Evolutionary conservation across 2,113 vertebrate genomes (phyloP), one percentile per base, ranked within the genome.

Genomic region (Baryphthengus martii): DNA sequence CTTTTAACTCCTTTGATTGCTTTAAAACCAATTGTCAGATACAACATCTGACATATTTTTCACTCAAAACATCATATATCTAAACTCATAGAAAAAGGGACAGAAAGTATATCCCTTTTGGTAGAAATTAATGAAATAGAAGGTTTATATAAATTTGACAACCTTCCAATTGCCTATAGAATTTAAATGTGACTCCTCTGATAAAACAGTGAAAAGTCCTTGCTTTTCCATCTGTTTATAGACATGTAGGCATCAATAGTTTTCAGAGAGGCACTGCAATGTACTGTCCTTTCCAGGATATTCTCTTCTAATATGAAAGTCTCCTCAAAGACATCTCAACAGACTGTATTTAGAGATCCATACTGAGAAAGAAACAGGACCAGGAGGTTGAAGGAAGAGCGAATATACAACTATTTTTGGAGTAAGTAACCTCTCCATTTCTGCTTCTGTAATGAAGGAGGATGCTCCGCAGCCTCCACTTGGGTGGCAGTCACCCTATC

Each of bases 241-340:
- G 20, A 35, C 17, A n/a, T 0, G 0, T 8, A 47, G 10, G 9
- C 13, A n/a, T 26, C 14, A 7, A 17, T 4, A 8, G 0, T 35
- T 82, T 89, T 61, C 68, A 78, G 39, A 58, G 26, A 56, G 17
- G 13, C 11, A 19, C 7, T 45, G 33, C 9, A 17, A 37, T 6
- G 9, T 58, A 17, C 37, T n/a, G 13, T 45, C 31, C 37, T 88
- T 72, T 44, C 33, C 24, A 78, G 58, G 13, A 42, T 56, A 49
- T 28, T 24, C 24, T 67, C 13, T 66, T 52, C 31, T 18, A 17
- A 29, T 18, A 37, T 2, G 1, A 52, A 82, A 56, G 10, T 7
- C 25, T 56, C 44, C 17, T 49, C 17, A 45, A 81, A n/a, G 44
- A 39, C 31, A 73, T 11, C 23, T 76, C 28, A 24, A 49, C 25